phyloP scores from a whole-genome alignment of 2,888 invertebrate genomes.

The Tuberolachnus salignus region DNA sequence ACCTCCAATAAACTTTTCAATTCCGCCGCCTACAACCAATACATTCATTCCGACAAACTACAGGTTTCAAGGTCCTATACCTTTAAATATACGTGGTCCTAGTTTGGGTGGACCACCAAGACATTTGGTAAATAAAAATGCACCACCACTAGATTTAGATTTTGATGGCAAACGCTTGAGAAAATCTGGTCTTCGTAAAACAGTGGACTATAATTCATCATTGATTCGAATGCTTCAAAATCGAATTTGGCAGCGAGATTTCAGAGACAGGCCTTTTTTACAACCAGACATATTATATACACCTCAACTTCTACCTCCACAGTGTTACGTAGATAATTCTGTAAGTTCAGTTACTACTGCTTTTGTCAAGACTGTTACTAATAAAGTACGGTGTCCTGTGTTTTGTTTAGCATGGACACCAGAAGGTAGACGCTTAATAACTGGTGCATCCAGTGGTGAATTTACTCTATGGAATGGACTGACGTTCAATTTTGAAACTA shows the following conservation, averaged over 20 bases:
- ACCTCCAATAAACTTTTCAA: slow-evolving; percentile 49
- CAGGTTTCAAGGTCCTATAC: slow-evolving; percentile 58
- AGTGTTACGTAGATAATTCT: slow-evolving; percentile 91
- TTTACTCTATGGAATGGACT: slow-evolving; percentile 99
- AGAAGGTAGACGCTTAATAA: slow-evolving; percentile 94
- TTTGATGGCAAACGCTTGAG: slow-evolving; percentile 95
- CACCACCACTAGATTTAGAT: slow-evolving; percentile 65
- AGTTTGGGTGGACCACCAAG: slow-evolving; percentile 46
- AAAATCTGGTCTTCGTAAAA: slow-evolving; percentile 96
- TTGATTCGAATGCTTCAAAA: slow-evolving; percentile 88
- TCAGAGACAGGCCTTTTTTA: slow-evolving; percentile 82
- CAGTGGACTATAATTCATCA: slow-evolving; percentile 96
- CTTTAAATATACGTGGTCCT: slow-evolving; percentile 50
- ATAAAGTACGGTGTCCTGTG: slow-evolving; percentile 99
- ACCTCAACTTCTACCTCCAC: slow-evolving; percentile 90
- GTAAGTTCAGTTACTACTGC: slow-evolving; percentile 94
- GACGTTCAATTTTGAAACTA: slow-evolving; percentile 99
- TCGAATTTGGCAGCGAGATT: slow-evolving; percentile 94
- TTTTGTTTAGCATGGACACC: slow-evolving; percentile 99
- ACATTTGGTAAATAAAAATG: slow-evolving; percentile 41
- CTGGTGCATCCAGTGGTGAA: slow-evolving; percentile 98
- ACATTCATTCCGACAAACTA: slow-evolving; percentile 54
- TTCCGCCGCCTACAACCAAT: slow-evolving; percentile 50
- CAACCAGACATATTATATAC: slow-evolving; percentile 97
- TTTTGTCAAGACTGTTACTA: slow-evolving; percentile 98